Evolutionary conservation across 2,113 vertebrate species (phyloP).

Genomic region (Abramis brama): DNA sequence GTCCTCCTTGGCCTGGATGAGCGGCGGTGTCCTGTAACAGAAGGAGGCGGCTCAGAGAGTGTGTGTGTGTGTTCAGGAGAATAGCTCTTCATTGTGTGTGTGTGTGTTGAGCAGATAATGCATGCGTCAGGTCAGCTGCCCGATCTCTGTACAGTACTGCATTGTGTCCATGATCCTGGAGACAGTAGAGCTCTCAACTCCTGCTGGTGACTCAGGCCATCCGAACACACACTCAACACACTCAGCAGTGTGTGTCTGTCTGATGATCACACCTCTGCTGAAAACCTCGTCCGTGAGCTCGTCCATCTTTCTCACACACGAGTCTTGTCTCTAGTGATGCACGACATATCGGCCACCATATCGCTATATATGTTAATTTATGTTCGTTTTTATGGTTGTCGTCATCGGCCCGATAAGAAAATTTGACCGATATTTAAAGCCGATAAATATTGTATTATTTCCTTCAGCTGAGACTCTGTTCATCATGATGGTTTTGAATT

Average conservation of each 20-base stretch:
- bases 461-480: too few species aligned
- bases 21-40: background rate
- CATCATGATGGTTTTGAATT: too few species aligned
- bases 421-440: too few species aligned
- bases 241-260: too few species aligned
- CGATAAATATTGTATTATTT: too few species aligned
- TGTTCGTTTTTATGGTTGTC: too few species aligned
- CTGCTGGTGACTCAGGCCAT: slow-evolving; percentile 68
- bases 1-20: background rate
- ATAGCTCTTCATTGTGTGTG: slow-evolving; percentile 62
- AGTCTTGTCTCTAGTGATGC: background rate
- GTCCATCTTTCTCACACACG: background rate
- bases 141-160: slow-evolving; percentile 63
- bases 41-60: background rate
- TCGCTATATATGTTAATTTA: too few species aligned
- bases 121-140: slow-evolving; percentile 67
- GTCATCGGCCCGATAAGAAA: too few species aligned
- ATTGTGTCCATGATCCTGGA: slow-evolving; percentile 67
- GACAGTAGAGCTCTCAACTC: slow-evolving; percentile 69
- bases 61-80: slow-evolving; percentile 39
- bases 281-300: background rate
- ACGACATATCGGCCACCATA: too few species aligned
- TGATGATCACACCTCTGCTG: too few species aligned
- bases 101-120: slow-evolving; percentile 56
- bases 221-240: background rate